These are phyloP conservation scores for Ornithoptera alexandrae DNA, from an alignment of 2,888 invertebrate species.

Conservation along the genomic window DNA sequence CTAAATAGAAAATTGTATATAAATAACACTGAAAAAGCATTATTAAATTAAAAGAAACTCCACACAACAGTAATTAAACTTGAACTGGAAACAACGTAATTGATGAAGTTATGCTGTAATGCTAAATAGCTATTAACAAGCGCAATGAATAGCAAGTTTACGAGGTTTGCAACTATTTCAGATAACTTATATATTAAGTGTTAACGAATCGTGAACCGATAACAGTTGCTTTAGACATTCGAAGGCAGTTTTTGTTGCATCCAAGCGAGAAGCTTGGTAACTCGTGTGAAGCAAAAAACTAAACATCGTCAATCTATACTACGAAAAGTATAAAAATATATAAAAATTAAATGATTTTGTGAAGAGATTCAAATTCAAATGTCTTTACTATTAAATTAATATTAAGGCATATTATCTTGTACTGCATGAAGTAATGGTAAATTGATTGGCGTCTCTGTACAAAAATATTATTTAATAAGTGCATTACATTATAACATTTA, in stretches of 20 bases:
- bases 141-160: not conserved
- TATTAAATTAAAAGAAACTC: not conserved
- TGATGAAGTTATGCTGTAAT: slow-evolving; percentile 1
- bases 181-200: not conserved
- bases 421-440: too few species aligned
- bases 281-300: too few species aligned
- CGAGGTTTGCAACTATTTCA: not conserved
- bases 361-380: too few species aligned
- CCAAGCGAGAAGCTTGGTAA: not conserved
- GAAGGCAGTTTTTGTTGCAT: not conserved
- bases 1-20: not conserved
- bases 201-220: not conserved
- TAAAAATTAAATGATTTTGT: too few species aligned
- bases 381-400: too few species aligned
- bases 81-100: slow-evolving; percentile 7
- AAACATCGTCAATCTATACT: too few species aligned
- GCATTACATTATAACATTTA: too few species aligned
- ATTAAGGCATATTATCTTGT: too few species aligned
- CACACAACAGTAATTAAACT: slow-evolving; percentile 9
- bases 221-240: not conserved
- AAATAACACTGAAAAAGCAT: not conserved
- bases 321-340: too few species aligned
- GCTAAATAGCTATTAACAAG: slow-evolving; percentile 1
- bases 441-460: too few species aligned
- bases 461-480: too few species aligned